phyloP scores from a whole-genome alignment of 1,140 invertebrate species.

The Eriocheir sinensis region DNA sequence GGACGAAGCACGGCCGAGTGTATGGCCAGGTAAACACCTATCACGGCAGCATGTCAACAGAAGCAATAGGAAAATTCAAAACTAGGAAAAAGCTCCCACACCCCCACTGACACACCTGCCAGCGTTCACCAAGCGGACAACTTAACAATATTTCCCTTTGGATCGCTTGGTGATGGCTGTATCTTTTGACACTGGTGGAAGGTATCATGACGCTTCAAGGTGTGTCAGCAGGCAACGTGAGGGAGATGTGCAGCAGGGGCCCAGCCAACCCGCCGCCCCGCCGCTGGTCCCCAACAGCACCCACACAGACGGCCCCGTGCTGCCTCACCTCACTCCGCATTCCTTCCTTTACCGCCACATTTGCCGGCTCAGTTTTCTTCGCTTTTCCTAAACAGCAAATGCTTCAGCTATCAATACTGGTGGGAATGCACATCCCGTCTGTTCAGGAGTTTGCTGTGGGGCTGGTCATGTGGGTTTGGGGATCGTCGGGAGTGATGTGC shows the following conservation, averaged over 20 bases:
- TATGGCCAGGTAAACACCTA: not conserved
- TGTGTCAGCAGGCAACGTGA: not conserved
- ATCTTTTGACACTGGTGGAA: not conserved
- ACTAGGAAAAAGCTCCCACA: not conserved
- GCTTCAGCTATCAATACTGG: not conserved
- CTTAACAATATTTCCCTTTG: not conserved
- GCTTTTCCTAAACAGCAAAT: not conserved
- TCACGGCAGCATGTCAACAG: not conserved
- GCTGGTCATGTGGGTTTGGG: not conserved
- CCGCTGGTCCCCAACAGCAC: not conserved
- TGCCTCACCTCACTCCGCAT: not conserved
- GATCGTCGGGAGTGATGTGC: conserved; percentile 62
- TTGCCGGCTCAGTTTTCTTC: not conserved
- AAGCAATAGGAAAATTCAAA: not conserved
- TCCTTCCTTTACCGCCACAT: not conserved
- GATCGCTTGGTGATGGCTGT: not conserved
- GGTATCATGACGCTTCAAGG: not conserved
- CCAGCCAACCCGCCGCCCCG: not conserved
- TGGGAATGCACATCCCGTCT: not conserved
- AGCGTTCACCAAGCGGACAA: not conserved
- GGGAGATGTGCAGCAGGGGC: not conserved
- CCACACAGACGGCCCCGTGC: not conserved
- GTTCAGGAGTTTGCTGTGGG: not conserved
- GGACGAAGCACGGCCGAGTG: not conserved
- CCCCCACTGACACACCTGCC: not conserved